A percentile compares a stretch with the other conserved stretches of the same genome.
These are phyloP conservation scores for Troides aeacus DNA, from an alignment of 2,888 invertebrate species.

Conservation along the genomic window DNA sequence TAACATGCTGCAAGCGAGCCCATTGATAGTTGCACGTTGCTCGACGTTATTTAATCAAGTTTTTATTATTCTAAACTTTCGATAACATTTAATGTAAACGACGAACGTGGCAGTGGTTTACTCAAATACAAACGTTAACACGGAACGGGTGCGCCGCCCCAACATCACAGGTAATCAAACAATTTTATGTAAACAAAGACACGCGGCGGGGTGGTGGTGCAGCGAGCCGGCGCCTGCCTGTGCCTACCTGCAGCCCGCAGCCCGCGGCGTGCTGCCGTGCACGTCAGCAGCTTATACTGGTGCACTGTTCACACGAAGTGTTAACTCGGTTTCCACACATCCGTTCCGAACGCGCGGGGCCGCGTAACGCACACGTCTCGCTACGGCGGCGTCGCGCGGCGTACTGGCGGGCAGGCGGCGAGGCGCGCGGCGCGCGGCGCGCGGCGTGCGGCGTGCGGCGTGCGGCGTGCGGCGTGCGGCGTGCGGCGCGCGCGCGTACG, in stretches of 20 bases:
- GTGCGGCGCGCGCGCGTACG: slow-evolving; percentile 12
- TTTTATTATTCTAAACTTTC: too few species aligned
- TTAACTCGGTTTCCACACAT: background rate
- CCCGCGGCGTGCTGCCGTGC: background rate
- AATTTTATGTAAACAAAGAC: background rate
- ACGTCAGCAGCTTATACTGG: slow-evolving; percentile 4
- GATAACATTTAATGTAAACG: too few species aligned
- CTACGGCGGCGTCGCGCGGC: slow-evolving; percentile 5
- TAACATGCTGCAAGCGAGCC: too few species aligned
- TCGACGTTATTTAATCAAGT: too few species aligned
- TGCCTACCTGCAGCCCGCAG: background rate
- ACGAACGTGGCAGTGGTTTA: too few species aligned
- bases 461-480: slow-evolving; percentile 22
- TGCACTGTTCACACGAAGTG: slow-evolving; percentile 14
- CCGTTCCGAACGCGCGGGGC: background rate
- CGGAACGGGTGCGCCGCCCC: background rate
- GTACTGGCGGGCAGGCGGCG: slow-evolving; percentile 21
- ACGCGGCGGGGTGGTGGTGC: background rate
- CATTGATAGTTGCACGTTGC: too few species aligned
- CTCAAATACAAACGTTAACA: too few species aligned
- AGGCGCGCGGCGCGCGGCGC: slow-evolving; percentile 23
- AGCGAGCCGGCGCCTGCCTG: background rate
- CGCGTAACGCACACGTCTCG: background rate
- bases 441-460: background rate
- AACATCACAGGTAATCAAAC: slow-evolving; percentile 6